These are phyloP conservation scores for Rostratula benghalensis DNA, from an alignment of 2,113 vertebrate species.

Conservation along the genomic window DNA sequence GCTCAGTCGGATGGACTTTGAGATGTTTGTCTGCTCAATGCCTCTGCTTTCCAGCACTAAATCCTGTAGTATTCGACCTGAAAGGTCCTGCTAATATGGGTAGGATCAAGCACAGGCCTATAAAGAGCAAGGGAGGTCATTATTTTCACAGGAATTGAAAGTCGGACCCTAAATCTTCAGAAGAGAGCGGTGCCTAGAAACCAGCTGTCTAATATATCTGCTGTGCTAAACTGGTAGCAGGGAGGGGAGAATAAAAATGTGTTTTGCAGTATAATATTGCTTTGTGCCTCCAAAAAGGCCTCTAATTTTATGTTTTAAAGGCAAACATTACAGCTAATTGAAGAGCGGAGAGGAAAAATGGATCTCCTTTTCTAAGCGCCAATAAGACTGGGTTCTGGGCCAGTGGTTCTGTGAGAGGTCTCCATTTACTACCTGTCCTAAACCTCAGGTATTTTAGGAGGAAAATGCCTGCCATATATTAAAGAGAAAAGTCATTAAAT, in stretches of 20 bases:
- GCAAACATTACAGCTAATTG: constrained; percentile 71
- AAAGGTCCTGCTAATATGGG: constrained; percentile 52
- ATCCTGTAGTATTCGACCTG: background rate
- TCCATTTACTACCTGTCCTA: constrained; percentile 68
- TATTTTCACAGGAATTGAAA: constrained; percentile 62
- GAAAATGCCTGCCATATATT: constrained; percentile 65
- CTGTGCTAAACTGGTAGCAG: constrained; percentile 34
- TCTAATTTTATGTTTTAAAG: constrained; percentile 65
- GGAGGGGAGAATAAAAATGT: constrained; percentile 57
- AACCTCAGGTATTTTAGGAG: constrained; percentile 69
- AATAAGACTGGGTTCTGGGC: constrained; percentile 67
- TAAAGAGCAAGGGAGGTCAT: constrained; percentile 53
- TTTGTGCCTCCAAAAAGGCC: constrained; percentile 61
- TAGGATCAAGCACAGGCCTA: constrained; percentile 49
- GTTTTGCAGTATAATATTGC: constrained; percentile 64
- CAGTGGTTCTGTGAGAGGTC: constrained; percentile 68
- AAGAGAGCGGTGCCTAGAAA: constrained; percentile 32
- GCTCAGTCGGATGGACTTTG: background rate
- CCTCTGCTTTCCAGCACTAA: constrained; percentile 35
- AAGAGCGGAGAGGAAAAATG: constrained; percentile 62
- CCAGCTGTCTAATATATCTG: constrained; percentile 61
- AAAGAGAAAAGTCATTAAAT: constrained; percentile 65
- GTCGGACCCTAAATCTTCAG: constrained; percentile 51
- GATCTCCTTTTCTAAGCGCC: constrained; percentile 59
- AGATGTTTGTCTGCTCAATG: background rate